Evolutionary conservation across 92 coral and sea anemone species (phyloP).

Genomic region (Porites lobata): DNA sequence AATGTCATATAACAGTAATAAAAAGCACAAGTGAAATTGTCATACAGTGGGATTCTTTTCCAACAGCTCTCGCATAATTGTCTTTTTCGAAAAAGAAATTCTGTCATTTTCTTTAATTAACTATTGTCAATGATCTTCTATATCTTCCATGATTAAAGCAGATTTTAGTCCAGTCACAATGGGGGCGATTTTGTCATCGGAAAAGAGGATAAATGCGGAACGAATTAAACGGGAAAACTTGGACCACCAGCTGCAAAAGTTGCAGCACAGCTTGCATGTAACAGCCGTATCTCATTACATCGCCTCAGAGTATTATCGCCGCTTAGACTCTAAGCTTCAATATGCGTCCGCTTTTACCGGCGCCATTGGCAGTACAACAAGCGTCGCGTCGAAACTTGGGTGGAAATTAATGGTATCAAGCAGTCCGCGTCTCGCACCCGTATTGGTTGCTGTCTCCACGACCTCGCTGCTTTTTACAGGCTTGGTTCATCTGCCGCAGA

Average conservation of each 20-base stretch:
- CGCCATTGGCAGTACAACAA: background rate
- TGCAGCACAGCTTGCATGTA: conserved; percentile 33
- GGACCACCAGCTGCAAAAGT: background rate
- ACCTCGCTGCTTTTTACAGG: conserved; percentile 37
- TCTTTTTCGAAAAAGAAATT: too few relatives aligned
- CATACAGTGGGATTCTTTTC: too few relatives aligned
- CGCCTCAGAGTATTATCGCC: conserved; percentile 32
- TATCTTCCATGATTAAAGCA: background rate
- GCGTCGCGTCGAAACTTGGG: conserved; percentile 27
- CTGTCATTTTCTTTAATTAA: too few relatives aligned
- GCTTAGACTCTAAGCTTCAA: conserved; percentile 26
- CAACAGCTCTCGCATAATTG: too few relatives aligned
- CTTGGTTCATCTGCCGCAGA: conserved; percentile 29
- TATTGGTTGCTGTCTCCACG: conserved; percentile 38
- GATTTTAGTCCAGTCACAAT: background rate
- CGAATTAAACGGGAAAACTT: conserved; percentile 33
- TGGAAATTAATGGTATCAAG: conserved; percentile 22
- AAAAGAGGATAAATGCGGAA: conserved; percentile 10
- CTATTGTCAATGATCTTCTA: too few relatives aligned
- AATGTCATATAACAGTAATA: too few relatives aligned
- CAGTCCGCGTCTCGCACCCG: conserved; percentile 40
- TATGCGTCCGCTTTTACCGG: conserved; percentile 20
- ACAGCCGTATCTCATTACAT: conserved; percentile 19
- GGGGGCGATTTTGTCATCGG: conserved; percentile 14
- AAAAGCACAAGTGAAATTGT: too few relatives aligned